phyloP scores from a whole-genome alignment of 2,888 invertebrate genomes.

The Melinopterus prodromus region DNA sequence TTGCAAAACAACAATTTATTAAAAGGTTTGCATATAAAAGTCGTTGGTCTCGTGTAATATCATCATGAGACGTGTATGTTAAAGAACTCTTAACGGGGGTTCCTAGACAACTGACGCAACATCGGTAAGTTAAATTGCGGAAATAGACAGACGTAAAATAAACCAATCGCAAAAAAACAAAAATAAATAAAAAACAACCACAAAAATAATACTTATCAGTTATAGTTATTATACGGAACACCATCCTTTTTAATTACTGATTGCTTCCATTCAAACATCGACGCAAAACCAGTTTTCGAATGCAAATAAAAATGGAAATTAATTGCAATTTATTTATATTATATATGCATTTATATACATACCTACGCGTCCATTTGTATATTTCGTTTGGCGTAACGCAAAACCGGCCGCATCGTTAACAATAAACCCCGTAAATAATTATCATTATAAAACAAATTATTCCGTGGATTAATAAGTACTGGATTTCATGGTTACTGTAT shows the following conservation, averaged over 20 bases:
- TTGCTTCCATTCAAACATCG: background rate
- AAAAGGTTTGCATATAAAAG: too few species aligned
- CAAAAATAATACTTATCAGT: too few species aligned
- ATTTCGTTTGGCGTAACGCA: background rate
- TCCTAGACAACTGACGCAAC: too few species aligned
- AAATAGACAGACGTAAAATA: too few species aligned
- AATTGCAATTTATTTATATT: conserved; percentile 4
- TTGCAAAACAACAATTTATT: too few species aligned
- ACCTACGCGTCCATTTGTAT: background rate
- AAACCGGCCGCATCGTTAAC: background rate
- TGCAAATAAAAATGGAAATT: background rate
- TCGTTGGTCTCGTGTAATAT: too few species aligned
- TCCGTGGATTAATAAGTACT: background rate
- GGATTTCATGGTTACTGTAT: conserved; percentile 7
- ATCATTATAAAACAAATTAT: background rate
- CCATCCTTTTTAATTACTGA: background rate
- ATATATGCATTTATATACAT: background rate
- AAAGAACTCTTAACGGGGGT: too few species aligned
- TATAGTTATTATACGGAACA: background rate
- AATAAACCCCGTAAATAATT: background rate
- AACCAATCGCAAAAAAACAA: too few species aligned
- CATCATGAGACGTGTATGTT: too few species aligned
- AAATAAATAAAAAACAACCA: too few species aligned
- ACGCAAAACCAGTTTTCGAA: background rate
- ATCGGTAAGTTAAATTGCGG: too few species aligned